These are phyloP conservation scores for Lutjanus erythropterus DNA, from an alignment of 2,113 vertebrate genomes.

Conservation along the genomic window DNA sequence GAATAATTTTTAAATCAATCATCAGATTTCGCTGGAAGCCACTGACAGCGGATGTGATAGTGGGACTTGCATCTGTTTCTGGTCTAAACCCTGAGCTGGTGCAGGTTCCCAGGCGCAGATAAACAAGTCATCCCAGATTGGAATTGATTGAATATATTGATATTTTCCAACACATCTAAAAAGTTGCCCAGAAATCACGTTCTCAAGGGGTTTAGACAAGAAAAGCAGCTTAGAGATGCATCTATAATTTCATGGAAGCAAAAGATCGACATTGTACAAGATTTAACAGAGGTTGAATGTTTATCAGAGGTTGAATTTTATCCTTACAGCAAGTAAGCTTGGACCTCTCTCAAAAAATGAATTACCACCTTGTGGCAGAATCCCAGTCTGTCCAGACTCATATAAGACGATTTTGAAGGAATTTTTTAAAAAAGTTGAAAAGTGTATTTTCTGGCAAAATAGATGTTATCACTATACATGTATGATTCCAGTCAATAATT, in stretches of 20 bases:
- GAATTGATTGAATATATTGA: conserved; percentile 53
- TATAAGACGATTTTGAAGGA: too few species aligned
- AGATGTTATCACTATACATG: too few species aligned
- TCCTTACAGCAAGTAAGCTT: background rate
- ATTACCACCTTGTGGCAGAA: too few species aligned
- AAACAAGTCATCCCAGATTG: conserved; percentile 43
- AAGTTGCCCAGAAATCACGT: background rate
- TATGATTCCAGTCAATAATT: too few species aligned
- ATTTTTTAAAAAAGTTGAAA: too few species aligned
- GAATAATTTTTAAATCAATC: conserved; percentile 2
- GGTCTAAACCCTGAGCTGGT: conserved; percentile 9
- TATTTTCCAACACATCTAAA: conserved; percentile 42
- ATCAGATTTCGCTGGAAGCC: background rate
- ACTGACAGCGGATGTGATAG: background rate
- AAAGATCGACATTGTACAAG: background rate
- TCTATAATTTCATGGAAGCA: background rate
- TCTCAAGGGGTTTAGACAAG: conserved; percentile 17
- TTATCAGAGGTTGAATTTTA: background rate
- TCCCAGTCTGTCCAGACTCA: too few species aligned
- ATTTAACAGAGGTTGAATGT: background rate
- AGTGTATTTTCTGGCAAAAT: too few species aligned
- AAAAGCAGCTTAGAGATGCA: conserved; percentile 32
- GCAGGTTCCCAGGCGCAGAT: background rate
- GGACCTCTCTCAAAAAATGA: too few species aligned
- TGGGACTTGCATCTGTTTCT: background rate